These are phyloP conservation scores for Capitulum mitella DNA, from an alignment of 2,888 invertebrate species.

Conservation along the genomic window DNA sequence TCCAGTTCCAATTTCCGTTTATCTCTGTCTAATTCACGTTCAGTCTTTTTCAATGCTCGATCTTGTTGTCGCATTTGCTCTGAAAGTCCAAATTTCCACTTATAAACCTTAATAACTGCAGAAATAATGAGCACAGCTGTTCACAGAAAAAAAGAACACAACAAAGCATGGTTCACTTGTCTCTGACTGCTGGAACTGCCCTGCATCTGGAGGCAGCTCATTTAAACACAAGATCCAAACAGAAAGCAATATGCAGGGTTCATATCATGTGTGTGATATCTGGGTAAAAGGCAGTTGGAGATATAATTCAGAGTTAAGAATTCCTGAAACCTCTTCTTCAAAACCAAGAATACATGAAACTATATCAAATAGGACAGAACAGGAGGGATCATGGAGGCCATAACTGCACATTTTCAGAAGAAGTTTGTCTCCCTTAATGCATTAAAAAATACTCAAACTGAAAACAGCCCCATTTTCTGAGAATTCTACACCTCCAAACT, in stretches of 20 bases:
- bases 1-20: conserved; percentile 71
- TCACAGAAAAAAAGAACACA: not conserved
- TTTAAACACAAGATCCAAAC: too few relatives aligned
- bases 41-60: conserved; percentile 65
- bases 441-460: not conserved
- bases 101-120: not conserved
- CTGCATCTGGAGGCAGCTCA: not conserved
- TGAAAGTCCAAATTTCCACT: conserved; percentile 43
- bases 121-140: not conserved
- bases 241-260: too few relatives aligned
- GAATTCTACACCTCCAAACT: too few relatives aligned
- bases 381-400: not conserved
- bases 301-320: too few relatives aligned
- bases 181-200: too few relatives aligned
- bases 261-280: not conserved
- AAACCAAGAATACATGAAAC: not conserved
- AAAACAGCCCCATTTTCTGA: not conserved
- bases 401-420: not conserved
- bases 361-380: not conserved
- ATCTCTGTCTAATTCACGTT: conserved; percentile 76
- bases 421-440: not conserved
- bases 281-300: not conserved
- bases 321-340: too few relatives aligned
- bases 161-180: not conserved
- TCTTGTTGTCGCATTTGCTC: conserved; percentile 81